Evolutionary conservation across 2,113 vertebrate genomes (phyloP).

Genomic region (Periophthalmodon schlosseri): DNA sequence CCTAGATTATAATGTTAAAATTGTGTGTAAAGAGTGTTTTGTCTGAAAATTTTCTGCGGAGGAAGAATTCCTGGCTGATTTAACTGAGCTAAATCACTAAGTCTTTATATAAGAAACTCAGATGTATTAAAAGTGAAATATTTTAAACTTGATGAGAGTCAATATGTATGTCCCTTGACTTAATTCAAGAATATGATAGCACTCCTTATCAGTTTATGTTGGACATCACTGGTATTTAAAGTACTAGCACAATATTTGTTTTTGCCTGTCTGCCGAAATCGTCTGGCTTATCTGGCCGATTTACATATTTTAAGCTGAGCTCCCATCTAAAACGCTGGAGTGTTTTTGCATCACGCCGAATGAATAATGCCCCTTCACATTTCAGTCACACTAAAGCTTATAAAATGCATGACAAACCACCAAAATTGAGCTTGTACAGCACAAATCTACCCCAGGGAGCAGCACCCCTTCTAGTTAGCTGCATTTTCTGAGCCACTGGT

Average conservation of each 20-base stretch:
- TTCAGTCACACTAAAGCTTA: slow-evolving; percentile 48
- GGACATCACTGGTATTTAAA: slow-evolving; percentile 1
- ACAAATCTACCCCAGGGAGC: slow-evolving; percentile 55
- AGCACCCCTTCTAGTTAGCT: slow-evolving; percentile 52
- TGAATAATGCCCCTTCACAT: slow-evolving; percentile 60
- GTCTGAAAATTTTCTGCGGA: background rate
- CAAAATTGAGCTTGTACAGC: slow-evolving; percentile 60
- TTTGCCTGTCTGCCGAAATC: slow-evolving; percentile 45
- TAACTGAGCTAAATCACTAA: background rate
- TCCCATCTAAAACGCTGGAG: slow-evolving; percentile 53
- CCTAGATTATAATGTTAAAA: too few relatives aligned
- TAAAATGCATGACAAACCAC: slow-evolving; percentile 58
- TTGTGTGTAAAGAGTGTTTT: too few relatives aligned
- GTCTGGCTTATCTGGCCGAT: slow-evolving; percentile 45
- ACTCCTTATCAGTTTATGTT: background rate
- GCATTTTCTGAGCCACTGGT: slow-evolving; percentile 60
- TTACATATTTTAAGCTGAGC: slow-evolving; percentile 59
- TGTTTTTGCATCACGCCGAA: slow-evolving; percentile 52
- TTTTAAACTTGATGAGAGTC: background rate
- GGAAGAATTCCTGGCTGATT: background rate
- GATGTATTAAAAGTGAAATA: background rate
- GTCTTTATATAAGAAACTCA: background rate
- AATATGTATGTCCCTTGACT: background rate
- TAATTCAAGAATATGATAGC: background rate
- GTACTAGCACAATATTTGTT: slow-evolving; percentile 32